phyloP scores from a whole-genome alignment of 2,888 invertebrate genomes.

The Stenodema calcarata region DNA sequence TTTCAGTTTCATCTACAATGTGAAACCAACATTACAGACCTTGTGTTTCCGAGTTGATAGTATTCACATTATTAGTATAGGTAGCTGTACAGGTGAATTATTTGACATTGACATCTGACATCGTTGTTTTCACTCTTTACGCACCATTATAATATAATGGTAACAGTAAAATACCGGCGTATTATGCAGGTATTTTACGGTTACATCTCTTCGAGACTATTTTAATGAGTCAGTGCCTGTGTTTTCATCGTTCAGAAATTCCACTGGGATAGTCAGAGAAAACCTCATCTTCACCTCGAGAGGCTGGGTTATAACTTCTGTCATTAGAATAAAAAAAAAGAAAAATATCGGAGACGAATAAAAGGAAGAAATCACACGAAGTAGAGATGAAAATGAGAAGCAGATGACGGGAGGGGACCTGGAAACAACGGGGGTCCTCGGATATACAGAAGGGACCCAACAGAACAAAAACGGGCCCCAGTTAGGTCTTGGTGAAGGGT shows the following conservation, averaged over 20 bases:
- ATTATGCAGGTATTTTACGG: too few species aligned
- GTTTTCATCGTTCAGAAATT: neutral
- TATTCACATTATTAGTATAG: too few species aligned
- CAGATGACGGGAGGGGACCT: neutral
- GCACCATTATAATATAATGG: too few species aligned
- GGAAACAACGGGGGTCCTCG: neutral
- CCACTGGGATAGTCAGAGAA: neutral
- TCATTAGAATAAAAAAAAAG: neutral
- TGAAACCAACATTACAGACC: too few species aligned
- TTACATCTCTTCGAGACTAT: neutral
- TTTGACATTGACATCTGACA: too few species aligned
- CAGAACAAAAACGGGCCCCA: slow-evolving; percentile 1
- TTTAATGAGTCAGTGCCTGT: neutral
- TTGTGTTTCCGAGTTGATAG: too few species aligned
- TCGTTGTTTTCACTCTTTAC: too few species aligned
- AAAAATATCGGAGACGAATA: neutral
- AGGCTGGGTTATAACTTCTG: neutral
- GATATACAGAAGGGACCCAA: slow-evolving; percentile 11
- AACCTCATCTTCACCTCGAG: neutral
- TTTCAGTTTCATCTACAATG: too few species aligned
- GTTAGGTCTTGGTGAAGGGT: slow-evolving; percentile 1
- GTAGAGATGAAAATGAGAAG: neutral
- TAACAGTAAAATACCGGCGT: too few species aligned
- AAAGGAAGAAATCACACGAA: neutral
- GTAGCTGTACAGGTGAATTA: too few species aligned